Conservation (phyloP, 2,113 vertebrate genomes). For the Micronisus gabar region DNA sequence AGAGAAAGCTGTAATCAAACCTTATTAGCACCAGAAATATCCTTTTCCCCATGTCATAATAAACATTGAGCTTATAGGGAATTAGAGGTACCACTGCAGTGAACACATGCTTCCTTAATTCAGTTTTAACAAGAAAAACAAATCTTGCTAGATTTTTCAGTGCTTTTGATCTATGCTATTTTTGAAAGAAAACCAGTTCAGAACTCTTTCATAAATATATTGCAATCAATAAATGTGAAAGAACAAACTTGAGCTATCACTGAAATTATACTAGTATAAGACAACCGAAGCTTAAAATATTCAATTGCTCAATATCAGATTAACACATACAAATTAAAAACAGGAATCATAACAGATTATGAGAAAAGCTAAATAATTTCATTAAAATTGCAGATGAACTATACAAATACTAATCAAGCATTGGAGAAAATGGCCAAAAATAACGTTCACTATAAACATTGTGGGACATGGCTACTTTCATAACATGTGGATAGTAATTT, state of each 20-base stretch:
- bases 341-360: background rate
- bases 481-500: background rate
- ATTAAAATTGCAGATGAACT: background rate
- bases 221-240: background rate
- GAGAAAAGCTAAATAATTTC: background rate
- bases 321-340: background rate
- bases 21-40: background rate
- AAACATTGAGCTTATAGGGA: background rate
- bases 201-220: background rate
- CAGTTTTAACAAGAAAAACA: background rate
- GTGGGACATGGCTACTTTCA: background rate
- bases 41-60: background rate
- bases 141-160: background rate
- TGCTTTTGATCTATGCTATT: background rate
- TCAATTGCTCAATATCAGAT: background rate
- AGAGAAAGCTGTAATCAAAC: background rate
- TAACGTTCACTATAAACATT: background rate
- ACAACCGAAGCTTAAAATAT: background rate
- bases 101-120: background rate
- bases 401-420: background rate
- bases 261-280: background rate
- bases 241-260: background rate
- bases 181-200: background rate
- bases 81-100: background rate
- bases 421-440: background rate